A percentile compares a stretch with the other conserved stretches of the same genome.
Conservation (phyloP, 2,113 vertebrate genomes). For the Porphyrio hochstetteri region DNA sequence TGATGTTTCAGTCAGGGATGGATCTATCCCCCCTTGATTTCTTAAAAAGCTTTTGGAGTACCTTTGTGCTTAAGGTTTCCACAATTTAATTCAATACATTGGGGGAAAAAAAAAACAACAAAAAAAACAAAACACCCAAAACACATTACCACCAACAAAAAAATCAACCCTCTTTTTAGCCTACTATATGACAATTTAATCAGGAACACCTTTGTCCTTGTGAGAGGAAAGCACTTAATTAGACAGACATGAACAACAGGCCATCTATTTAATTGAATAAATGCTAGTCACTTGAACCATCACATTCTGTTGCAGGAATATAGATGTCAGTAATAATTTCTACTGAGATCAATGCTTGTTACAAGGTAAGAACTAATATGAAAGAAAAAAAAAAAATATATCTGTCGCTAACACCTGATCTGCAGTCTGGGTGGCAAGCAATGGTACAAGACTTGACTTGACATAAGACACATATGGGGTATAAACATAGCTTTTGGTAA, state of each 20-base stretch:
- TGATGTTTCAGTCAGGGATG: not conserved
- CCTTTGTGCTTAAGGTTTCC: not conserved
- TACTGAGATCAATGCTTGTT: not conserved
- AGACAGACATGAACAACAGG: not conserved
- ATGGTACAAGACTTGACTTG: not conserved
- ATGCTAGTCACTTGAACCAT: not conserved
- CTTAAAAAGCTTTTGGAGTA: not conserved
- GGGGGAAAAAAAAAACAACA: no score
- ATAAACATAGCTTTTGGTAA: not conserved
- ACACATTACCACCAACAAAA: not conserved
- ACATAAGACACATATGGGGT: not conserved
- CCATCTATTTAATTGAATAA: not conserved
- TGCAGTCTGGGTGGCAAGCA: not conserved
- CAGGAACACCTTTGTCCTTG: not conserved
- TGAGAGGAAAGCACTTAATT: not conserved
- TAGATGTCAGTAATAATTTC: not conserved
- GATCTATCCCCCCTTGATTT: not conserved
- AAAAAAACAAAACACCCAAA: not conserved
- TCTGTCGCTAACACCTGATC: not conserved
- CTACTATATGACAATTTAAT: not conserved
- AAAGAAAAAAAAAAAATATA: not conserved
- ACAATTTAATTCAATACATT: not conserved
- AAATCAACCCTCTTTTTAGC: not conserved
- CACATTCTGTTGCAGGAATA: not conserved
- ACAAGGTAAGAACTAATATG: not conserved